These are phyloP conservation scores for Protonemura montana DNA, from an alignment of 2,888 invertebrate genomes.

Conservation along the genomic window DNA sequence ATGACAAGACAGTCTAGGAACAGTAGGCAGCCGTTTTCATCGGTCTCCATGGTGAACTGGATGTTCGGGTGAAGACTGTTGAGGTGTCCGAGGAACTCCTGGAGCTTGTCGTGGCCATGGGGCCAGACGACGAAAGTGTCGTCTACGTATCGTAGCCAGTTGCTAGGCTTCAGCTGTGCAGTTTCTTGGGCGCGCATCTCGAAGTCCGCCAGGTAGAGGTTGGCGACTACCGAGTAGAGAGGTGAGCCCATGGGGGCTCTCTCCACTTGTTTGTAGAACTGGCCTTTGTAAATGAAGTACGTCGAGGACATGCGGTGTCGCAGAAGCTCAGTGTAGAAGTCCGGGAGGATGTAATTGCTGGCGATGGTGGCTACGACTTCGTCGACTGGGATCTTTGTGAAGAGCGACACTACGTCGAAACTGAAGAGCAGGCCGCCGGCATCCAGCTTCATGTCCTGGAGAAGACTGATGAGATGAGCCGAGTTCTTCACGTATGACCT, in stretches of 20 bases:
- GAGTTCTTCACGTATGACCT: slow-evolving; percentile 34
- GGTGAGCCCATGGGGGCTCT: slow-evolving; percentile 35
- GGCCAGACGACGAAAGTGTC: no score
- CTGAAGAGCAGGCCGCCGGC: slow-evolving; percentile 13
- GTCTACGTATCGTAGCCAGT: no score
- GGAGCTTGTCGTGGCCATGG: no score
- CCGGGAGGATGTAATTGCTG: background rate
- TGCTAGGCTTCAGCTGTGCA: no score
- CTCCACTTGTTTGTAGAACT: slow-evolving; percentile 37
- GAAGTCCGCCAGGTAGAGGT: slow-evolving; percentile 19
- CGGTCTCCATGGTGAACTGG: no score
- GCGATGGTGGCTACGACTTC: slow-evolving; percentile 22
- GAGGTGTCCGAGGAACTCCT: no score
- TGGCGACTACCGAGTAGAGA: slow-evolving; percentile 27
- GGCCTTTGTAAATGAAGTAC: slow-evolving; percentile 25
- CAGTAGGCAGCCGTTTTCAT: no score
- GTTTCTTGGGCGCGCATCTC: no score
- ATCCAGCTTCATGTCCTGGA: background rate
- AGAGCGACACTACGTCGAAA: slow-evolving; percentile 26
- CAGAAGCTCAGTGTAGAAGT: background rate
- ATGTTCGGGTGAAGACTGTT: no score
- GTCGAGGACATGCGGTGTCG: slow-evolving; percentile 1
- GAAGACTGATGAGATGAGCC: slow-evolving; percentile 13
- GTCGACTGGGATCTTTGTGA: slow-evolving; percentile 2
- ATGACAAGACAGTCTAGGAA: no score